Conservation (phyloP, 2,797 vertebrate species). For the Halcyon leucocephala region DNA sequence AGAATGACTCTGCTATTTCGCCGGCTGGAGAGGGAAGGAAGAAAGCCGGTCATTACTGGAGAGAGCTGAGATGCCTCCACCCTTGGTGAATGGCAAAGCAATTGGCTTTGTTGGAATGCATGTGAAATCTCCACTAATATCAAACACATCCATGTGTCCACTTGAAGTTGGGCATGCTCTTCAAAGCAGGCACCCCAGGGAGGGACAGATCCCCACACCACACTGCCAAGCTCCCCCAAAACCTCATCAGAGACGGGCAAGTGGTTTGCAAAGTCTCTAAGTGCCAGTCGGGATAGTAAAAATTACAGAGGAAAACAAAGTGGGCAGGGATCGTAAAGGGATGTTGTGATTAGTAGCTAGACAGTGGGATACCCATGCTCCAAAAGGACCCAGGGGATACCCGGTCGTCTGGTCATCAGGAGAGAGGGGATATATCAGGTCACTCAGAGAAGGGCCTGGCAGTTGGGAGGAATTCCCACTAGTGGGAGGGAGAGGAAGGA, state of each 20-base stretch:
- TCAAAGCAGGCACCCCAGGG: background rate
- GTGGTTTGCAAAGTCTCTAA: background rate
- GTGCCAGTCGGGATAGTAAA: background rate
- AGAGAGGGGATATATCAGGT: background rate
- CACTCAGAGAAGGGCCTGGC: background rate
- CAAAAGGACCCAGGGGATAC: background rate
- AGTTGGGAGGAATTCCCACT: background rate
- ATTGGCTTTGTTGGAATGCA: conserved; percentile 56
- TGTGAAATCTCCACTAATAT: conserved; percentile 59
- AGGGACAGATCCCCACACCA: background rate
- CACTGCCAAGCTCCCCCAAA: background rate
- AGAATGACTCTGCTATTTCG: background rate
- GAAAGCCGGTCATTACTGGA: background rate
- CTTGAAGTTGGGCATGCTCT: background rate
- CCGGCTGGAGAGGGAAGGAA: background rate
- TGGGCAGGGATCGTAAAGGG: background rate
- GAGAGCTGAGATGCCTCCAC: background rate
- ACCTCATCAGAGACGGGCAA: background rate
- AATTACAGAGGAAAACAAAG: conserved; percentile 4
- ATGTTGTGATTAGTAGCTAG: background rate
- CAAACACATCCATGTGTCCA: conserved; percentile 26
- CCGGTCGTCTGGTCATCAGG: no score
- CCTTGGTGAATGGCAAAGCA: background rate
- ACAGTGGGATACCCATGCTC: background rate
- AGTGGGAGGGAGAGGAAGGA: background rate